Evolutionary conservation across 30 jellyfish, hydroid and myxozoan species (phyloP).

Genomic region (Catostylus mosaicus): DNA sequence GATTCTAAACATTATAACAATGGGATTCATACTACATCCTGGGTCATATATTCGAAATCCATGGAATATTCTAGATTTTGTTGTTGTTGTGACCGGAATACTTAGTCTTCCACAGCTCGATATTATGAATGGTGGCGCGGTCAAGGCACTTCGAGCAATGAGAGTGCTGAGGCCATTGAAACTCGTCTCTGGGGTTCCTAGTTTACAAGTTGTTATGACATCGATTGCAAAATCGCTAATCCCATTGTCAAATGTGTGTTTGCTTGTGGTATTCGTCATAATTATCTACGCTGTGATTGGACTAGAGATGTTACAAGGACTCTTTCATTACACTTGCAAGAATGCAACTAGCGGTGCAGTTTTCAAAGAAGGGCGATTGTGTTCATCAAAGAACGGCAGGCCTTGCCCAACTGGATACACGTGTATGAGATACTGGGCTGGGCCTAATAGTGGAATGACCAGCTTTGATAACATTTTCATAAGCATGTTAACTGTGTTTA

Average conservation of each 20-base stretch:
- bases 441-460: constrained; percentile 86
- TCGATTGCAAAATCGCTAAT: constrained; percentile 84
- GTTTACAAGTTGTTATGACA: constrained; percentile 91
- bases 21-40: constrained; percentile 92
- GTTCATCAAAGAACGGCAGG: constrained; percentile 53
- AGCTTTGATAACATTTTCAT: constrained; percentile 77
- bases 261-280: constrained; percentile 83
- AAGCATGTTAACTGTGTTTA: constrained; percentile 80
- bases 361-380: constrained; percentile 46
- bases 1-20: constrained; percentile 73
- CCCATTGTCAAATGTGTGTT: constrained; percentile 74
- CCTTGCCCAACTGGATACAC: constrained; percentile 79
- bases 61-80: constrained; percentile 90
- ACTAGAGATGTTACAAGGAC: constrained; percentile 68
- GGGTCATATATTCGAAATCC: constrained; percentile 88
- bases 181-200: constrained; percentile 90
- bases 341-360: constrained; percentile 54
- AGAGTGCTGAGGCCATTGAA: constrained; percentile 87
- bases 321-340: constrained; percentile 77
- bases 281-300: constrained; percentile 82
- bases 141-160: constrained; percentile 86
- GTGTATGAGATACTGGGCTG: constrained; percentile 81
- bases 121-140: constrained; percentile 77
- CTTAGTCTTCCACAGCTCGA: constrained; percentile 70
- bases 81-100: constrained; percentile 91